Base-by-base conservation (phyloP, 2,888 invertebrate species). In the Cantharis nigra region DNA sequence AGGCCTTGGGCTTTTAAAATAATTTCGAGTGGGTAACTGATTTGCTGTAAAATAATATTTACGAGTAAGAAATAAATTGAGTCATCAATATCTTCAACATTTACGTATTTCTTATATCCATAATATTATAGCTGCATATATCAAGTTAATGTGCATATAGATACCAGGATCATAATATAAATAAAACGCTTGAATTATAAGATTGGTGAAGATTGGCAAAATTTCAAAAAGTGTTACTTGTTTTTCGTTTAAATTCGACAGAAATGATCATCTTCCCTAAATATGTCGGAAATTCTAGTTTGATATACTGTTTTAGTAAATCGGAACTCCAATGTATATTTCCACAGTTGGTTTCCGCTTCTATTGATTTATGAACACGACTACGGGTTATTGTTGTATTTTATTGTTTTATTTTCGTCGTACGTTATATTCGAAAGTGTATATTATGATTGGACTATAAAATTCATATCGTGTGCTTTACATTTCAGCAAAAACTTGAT, bases 351-450 rank as follows among this genome's bases (percentile, higher is more conserved):
- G 81, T 80, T 80, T 81, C 81, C 81, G 81, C 79, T 81, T 75
- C n/a, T 72, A 69, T 78, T 81, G 82, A 84, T 84, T 83, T 83
- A 83, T 81, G 80, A 79, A 78, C 81, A 76, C 77, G 80, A 81
- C 82, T 83, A 83, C 76, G 76, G 78, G 81, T 82, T 81, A 83
- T 82, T 82, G 81, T 81, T 82, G 81, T 83, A 82, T 81, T 83
- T 84, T 84, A 84, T 85, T 83, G 85, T 84, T 84, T 84, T 84
- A 84, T 84, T 84, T 84, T 83, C 77, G 81, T 83, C 83, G 83
- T 84, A 83, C 81, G 83, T 84, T 83, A 84, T 81, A 83, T 81
- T 82, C 81, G 80, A 82, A 83, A 83, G 83, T 83, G 83, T 84
- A 81, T 82, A 83, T 83, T 83, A 83, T 83, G 85, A 84, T 83